Conservation (phyloP, 2,797 vertebrate genomes). For the Linurgus olivaceus region DNA sequence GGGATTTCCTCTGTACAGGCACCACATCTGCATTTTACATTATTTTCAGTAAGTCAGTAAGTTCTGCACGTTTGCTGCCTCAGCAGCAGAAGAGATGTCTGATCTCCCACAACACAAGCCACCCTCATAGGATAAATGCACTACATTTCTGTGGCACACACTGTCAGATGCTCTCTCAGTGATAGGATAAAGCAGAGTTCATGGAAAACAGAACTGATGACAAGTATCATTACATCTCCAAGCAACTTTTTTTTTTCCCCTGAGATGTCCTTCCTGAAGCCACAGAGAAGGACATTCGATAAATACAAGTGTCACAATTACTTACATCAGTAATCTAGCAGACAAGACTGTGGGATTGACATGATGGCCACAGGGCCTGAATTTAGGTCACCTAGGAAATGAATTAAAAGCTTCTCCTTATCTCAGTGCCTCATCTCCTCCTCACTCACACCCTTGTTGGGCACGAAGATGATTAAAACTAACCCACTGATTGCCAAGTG, state of each 20-base stretch:
- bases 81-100: background rate
- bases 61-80: background rate
- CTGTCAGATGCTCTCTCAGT: background rate
- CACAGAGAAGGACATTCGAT: background rate
- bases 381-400: constrained; percentile 32
- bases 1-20: background rate
- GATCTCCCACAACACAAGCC: background rate
- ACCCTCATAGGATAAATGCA: background rate
- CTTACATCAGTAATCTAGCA: constrained; percentile 32
- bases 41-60: background rate
- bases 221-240: background rate
- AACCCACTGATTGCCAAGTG: background rate
- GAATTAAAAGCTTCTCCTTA: constrained; percentile 49
- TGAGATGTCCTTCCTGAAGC: background rate
- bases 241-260: rapidly evolving
- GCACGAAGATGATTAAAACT: background rate
- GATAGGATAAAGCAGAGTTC: background rate
- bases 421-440: background rate
- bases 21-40: background rate
- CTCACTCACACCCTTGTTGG: background rate
- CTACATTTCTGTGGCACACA: background rate
- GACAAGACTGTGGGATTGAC: background rate
- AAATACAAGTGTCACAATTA: background rate
- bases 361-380: constrained; percentile 30
- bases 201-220: background rate